Percentiles rank a stretch among this genome's conserved stretches.
These are phyloP conservation scores for Drosophila lacicola DNA, from an alignment of 2,888 invertebrate genomes.

Conservation along the genomic window DNA sequence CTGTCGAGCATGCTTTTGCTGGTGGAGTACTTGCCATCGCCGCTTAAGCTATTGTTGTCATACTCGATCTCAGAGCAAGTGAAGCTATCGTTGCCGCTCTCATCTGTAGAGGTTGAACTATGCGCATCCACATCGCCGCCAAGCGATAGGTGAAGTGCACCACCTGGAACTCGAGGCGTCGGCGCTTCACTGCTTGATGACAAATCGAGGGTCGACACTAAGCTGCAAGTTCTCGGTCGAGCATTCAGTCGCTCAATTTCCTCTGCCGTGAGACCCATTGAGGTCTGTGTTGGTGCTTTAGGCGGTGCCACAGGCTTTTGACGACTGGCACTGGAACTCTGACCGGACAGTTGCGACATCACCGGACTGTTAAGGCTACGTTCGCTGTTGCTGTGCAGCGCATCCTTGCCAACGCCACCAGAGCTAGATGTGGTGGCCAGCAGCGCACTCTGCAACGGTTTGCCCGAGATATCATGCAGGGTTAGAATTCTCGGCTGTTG, in stretches of 20 bases:
- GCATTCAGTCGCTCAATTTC: constrained; percentile 96
- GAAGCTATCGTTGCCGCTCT: constrained; percentile 98
- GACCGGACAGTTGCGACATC: constrained; percentile 95
- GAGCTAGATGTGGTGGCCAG: constrained; percentile 95
- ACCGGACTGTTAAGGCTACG: constrained; percentile 96
- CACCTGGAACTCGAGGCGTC: constrained; percentile 89
- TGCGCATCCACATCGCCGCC: constrained; percentile 89
- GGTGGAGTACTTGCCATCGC: constrained; percentile 89
- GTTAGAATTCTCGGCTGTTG: constrained; percentile 97
- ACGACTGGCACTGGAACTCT: constrained; percentile 92
- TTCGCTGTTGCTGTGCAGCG: constrained; percentile 95
- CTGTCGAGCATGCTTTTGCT: constrained; percentile 87
- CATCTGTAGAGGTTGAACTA: constrained; percentile 94
- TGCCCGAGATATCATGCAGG: constrained; percentile 96
- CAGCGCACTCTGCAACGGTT: constrained; percentile 94
- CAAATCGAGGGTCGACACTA: constrained; percentile 97
- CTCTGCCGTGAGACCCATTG: constrained; percentile 95
- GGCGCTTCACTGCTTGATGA: constrained; percentile 94
- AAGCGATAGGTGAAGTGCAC: constrained; percentile 89
- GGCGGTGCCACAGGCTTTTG: constrained; percentile 90
- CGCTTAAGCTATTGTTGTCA: constrained; percentile 94
- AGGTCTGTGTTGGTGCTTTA: constrained; percentile 89
- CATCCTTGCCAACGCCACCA: constrained; percentile 94
- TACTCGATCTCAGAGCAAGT: constrained; percentile 99
- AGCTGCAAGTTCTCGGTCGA: constrained; percentile 94